Evolutionary conservation across 2,797 vertebrate genomes (phyloP), one percentile per base, ranked within the genome.

Genomic region (Nyctalus aviator): DNA sequence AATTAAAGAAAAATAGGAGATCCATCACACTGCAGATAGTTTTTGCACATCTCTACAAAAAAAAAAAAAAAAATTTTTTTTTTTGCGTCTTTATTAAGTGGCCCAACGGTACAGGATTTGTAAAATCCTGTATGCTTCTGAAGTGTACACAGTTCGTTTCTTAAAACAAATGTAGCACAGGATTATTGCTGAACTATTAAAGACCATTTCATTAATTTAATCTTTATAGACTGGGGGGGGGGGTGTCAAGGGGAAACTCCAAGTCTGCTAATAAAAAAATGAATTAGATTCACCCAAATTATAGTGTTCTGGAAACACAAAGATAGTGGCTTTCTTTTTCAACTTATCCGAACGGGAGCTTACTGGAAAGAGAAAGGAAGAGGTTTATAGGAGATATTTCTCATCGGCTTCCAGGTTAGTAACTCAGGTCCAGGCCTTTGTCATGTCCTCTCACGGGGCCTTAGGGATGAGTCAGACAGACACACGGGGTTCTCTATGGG

Each of bases 291-390:
- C 92, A 97, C 97, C 96, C 97, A 97, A 98, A 97, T 98, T 98
- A 98, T 83, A 98, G 98, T 98, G 98, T 98, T 98, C 98, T 98
- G 98, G 98, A 98, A 98, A 98, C 97, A 98, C 96, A 97, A 96
- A 97, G 96, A 92, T 95, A 97, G 97, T 97, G 93, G 96, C 82
- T 97, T 98, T 97, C 95, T 97, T 97, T 97, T 95, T 55, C 93
- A 95, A 94, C 84, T 88, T 98, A 97, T 96, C 96, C 97, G 97
- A 98, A 98, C 97, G 96, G 98, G 97, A 98, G 97, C 95, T 97
- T 98, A 98, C 92, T 96, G 97, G 97, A 97, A 97, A 95, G 97
- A 96, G 88, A 96, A 94, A 96, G 93, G 95, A 98, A 98, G 97
- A 97, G 97, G 97, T 94, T 97, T 97, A 98, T 88, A 97, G 92